Base-by-base conservation (phyloP, 1,140 invertebrate species). In the Drosophila nannoptera region DNA sequence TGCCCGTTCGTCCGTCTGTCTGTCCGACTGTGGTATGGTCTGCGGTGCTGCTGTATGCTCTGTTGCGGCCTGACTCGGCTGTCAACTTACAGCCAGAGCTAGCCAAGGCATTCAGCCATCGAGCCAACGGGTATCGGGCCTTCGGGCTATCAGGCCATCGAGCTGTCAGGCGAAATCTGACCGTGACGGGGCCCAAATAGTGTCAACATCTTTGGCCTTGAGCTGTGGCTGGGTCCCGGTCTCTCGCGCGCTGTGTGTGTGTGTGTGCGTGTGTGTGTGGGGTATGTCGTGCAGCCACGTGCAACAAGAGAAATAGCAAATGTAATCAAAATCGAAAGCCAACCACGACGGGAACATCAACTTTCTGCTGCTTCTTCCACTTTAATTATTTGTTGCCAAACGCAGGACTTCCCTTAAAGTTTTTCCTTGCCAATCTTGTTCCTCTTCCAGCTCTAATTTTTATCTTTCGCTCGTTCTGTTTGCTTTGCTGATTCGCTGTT, bases 191-290 rank as follows among this genome's bases (percentile, higher is more conserved):
- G 46, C 61, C 61, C 45, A 67, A 65, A 54, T 55, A 48, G 73
- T 72, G 66, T 74, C 73, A 86, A 86, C 63, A 53, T 31, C 69
- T 80, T 77, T 80, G 77, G 83, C 81, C 81, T 80, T 80, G 76
- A 74, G 65, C 63, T 68, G 70, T 65, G 59, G 72, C 73, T 52
- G 9, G 36, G 52, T 49, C 45, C 32, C 56, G 64, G 46, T 59
- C 62, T 49, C 43, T 72, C 22, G 22, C 22, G 22, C 22, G 1
- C 1, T 22, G 22, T 22, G 22, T 22, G 22, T 22, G 22, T 22
- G 22, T 3, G 22, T 22, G 22, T 22, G n/a, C n/a, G n/a, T n/a
- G n/a, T n/a, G n/a, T n/a, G n/a, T n/a, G n/a, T n/a, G 82, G 54
- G 59, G n/a, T 4, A 48, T 42, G 52, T 50, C 35, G 40, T 14